Conservation (phyloP, 2,888 invertebrate species). For the Caenorhabditis doughertyi region DNA sequence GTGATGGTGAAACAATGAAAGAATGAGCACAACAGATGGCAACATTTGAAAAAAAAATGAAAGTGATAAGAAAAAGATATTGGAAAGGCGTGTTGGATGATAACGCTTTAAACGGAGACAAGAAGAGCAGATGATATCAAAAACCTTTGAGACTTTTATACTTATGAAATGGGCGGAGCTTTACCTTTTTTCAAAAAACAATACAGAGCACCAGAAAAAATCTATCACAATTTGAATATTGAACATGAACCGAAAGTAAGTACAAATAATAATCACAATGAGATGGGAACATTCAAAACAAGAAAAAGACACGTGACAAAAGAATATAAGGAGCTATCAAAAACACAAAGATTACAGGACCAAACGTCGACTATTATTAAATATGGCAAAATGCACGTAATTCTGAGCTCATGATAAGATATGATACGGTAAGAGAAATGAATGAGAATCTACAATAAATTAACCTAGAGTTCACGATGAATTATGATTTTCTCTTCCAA, state of each 20-base stretch:
- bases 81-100: constrained; percentile 44
- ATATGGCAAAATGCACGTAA: constrained; percentile 38
- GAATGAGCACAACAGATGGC: constrained; percentile 24
- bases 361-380: constrained; percentile 35
- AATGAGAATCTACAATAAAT: neutral
- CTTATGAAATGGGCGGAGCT: constrained; percentile 22
- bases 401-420: constrained; percentile 25
- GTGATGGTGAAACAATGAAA: constrained; percentile 13
- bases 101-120: constrained; percentile 38
- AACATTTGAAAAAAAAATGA: constrained; percentile 22
- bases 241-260: constrained; percentile 23
- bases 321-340: constrained; percentile 12
- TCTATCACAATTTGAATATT: constrained; percentile 26
- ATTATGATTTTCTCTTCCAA: constrained; percentile 73
- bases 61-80: constrained; percentile 43
- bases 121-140: constrained; percentile 19
- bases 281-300: constrained; percentile 12
- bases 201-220: neutral
- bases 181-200: too few species aligned
- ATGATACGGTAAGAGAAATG: constrained; percentile 5
- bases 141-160: constrained; percentile 45
- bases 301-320: constrained; percentile 25
- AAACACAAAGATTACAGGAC: constrained; percentile 15
- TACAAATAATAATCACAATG: constrained; percentile 45
- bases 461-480: constrained; percentile 44